A percentile compares a stretch with the other conserved stretches of the same genome.
Evolutionary conservation across 2,113 vertebrate genomes (phyloP).

Genomic region (Probosciger aterrimus): DNA sequence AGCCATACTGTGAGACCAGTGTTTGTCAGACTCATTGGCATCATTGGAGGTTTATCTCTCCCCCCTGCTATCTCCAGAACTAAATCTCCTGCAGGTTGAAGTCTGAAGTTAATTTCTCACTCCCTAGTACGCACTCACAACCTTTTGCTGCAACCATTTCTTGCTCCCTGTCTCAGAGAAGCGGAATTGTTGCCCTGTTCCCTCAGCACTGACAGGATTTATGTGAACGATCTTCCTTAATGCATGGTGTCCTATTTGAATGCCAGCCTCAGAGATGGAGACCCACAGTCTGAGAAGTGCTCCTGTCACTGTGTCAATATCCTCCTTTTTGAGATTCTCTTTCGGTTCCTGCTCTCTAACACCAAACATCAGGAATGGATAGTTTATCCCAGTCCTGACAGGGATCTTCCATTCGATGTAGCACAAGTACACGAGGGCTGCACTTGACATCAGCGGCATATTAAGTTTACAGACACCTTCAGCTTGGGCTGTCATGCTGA

Average conservation of each 20-base stretch:
- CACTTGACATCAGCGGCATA: background rate
- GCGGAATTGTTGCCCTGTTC: background rate
- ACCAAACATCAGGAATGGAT: background rate
- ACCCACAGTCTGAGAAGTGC: background rate
- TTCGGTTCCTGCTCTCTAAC: background rate
- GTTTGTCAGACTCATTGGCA: background rate
- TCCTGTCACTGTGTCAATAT: background rate
- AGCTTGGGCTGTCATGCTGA: background rate
- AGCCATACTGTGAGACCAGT: accelerated
- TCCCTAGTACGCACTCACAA: accelerated
- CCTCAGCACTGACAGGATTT: background rate
- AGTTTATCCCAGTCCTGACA: background rate
- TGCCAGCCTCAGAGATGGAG: background rate
- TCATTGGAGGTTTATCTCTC: background rate
- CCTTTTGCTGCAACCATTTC: background rate
- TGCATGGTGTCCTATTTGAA: background rate
- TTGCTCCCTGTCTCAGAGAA: accelerated
- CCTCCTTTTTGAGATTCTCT: background rate
- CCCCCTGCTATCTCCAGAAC: background rate
- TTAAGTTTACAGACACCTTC: background rate
- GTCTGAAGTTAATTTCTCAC: background rate
- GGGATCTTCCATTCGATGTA: background rate
- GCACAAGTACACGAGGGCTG: background rate
- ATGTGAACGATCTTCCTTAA: background rate
- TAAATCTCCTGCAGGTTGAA: background rate